Base-by-base conservation (phyloP, 2,888 invertebrate genomes). In the Caenorhabditis plicata region DNA sequence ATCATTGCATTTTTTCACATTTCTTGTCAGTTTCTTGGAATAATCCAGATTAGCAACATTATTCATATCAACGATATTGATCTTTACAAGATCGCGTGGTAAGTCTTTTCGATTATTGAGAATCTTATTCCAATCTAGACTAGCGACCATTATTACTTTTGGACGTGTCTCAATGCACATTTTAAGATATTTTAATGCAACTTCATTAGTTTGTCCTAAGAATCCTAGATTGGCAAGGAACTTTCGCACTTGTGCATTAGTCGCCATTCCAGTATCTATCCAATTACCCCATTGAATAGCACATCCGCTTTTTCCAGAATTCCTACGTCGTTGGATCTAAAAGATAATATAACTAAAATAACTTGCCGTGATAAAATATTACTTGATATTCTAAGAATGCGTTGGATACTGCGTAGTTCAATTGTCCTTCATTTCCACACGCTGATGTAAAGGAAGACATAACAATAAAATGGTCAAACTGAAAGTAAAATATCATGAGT, bases 241-340 rank as follows among this genome's bases (percentile, higher is more conserved):
- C 7, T 56, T 61, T 17, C 55, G 56, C 20, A 75, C 56, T 7
- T 52, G 45, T n/a, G 46, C 38, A 17, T 64, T 61, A 4, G 69
- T 66, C 4, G 78, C 78, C 74, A 78, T 75, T 22, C 78, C 78
- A 13, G 69, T 65, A 22, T 76, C 75, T 11, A 56, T 39, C 78
- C 78, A 78, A 41, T 76, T 78, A 19, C 76, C 78, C 78, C 78
- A 78, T 46, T 73, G 70, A 38, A 78, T 71, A 2, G 70, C 54
- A 11, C 63, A 66, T 11, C 71, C 70, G 4, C 55, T 31, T n/a
- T 52, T 41, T 19, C 64, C 58, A 22, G 41, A 26, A 7, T 13
- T n/a, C 3, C 50, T 40, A 33, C 60, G 60, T 25, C 52, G 42
- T 38, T 36, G 48, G 15, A 63, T 49, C 35, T 48, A 27, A 9